Evolutionary conservation across 1,140 invertebrate species (phyloP).

Genomic region (Aricia agestis): DNA sequence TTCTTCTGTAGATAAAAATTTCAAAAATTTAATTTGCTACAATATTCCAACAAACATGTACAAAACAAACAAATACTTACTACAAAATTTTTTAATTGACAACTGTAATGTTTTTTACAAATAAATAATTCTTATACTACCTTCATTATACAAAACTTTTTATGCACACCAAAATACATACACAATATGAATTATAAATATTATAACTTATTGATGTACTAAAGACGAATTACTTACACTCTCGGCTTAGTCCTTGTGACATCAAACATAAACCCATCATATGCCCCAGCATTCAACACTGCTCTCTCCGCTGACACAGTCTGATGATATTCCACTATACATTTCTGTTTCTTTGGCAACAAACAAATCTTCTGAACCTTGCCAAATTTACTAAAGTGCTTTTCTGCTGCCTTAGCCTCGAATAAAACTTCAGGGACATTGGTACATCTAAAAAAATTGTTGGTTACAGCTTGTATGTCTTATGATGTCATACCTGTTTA

Average conservation of each 20-base stretch:
- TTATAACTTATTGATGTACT: not conserved
- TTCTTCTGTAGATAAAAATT: conserved; percentile 42
- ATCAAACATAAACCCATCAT: conserved; percentile 79
- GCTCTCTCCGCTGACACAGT: conserved; percentile 77
- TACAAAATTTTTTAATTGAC: too few species aligned
- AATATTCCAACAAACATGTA: too few species aligned
- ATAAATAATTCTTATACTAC: not conserved
- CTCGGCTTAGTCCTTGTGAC: conserved; percentile 72
- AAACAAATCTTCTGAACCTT: conserved; percentile 78
- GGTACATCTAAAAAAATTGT: conserved; percentile 70
- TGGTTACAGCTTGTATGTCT: not conserved
- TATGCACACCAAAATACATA: too few species aligned
- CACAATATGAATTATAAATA: too few species aligned
- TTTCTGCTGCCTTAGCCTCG: conserved; percentile 77
- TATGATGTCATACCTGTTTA: not conserved
- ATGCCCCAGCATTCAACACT: conserved; percentile 77
- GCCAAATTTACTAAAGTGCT: conserved; percentile 82
- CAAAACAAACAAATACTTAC: too few species aligned
- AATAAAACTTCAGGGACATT: conserved; percentile 81
- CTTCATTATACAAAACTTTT: not conserved
- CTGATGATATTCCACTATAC: conserved; percentile 79
- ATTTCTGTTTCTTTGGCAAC: conserved; percentile 77
- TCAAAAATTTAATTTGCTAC: not conserved
- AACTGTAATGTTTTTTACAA: too few species aligned
- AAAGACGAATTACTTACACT: conserved; percentile 41